These are phyloP conservation scores for Eupristina koningsbergeri DNA, from an alignment of 1,140 invertebrate genomes.

Conservation along the genomic window DNA sequence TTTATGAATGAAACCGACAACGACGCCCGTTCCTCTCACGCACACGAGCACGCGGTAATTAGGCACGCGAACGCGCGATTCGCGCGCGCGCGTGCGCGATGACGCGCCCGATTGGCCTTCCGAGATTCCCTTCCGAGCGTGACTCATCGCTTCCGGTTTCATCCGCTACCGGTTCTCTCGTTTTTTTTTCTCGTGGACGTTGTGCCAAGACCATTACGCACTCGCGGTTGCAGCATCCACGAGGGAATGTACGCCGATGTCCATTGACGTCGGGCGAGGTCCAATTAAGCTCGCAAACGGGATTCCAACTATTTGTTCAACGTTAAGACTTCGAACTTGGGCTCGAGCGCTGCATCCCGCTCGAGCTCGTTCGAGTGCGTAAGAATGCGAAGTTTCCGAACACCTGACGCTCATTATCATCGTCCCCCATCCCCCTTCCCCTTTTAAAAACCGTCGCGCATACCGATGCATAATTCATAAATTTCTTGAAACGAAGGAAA, in stretches of 20 bases:
- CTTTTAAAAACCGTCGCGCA: background rate
- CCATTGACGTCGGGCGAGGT: background rate
- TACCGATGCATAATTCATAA: conserved; percentile 38
- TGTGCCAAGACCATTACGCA: too few relatives aligned
- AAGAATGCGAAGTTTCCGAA: background rate
- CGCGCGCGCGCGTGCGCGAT: background rate
- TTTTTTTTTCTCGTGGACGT: too few relatives aligned
- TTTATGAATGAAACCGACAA: conserved; percentile 70
- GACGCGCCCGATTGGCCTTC: background rate
- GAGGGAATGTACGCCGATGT: background rate
- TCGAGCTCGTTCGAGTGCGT: too few relatives aligned
- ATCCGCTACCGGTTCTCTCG: background rate
- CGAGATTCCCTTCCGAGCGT: conserved; percentile 28
- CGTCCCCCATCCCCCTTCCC: too few relatives aligned
- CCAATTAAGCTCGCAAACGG: too few relatives aligned
- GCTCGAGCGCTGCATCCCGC: too few relatives aligned
- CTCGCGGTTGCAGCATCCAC: background rate
- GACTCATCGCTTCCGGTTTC: conserved; percentile 33
- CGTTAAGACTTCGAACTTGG: too few relatives aligned
- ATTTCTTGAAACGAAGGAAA: background rate
- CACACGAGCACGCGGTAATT: background rate
- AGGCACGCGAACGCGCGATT: background rate
- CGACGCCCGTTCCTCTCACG: background rate
- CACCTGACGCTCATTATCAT: conserved; percentile 8
- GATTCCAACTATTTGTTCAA: too few relatives aligned